Conservation (phyloP, 2,888 invertebrate species). For the Agrotis clavis region DNA sequence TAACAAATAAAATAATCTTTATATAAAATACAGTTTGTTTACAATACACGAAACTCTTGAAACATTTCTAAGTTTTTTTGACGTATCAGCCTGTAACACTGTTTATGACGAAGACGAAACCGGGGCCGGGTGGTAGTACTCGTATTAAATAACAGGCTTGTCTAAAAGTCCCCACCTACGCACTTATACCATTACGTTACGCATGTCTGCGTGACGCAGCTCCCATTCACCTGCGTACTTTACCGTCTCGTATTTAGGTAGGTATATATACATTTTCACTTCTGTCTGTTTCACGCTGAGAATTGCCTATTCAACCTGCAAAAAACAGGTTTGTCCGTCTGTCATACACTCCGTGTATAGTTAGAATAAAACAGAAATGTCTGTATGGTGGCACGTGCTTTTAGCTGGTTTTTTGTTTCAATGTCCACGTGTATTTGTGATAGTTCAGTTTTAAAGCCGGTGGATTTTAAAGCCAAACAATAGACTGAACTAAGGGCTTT, state of each 20-base stretch:
- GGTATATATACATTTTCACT: constrained; percentile 11
- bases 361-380: constrained; percentile 5
- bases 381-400: not conserved
- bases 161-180: not conserved
- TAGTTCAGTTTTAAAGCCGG: not conserved
- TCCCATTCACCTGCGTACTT: not conserved
- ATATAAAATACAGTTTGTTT: too few relatives aligned
- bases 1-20: too few relatives aligned
- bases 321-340: constrained; percentile 32
- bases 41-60: too few relatives aligned
- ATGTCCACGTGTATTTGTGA: not conserved
- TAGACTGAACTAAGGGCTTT: not conserved
- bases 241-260: not conserved
- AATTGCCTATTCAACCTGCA: constrained; percentile 20
- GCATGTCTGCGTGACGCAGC: constrained; percentile 12
- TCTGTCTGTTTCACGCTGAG: constrained; percentile 19
- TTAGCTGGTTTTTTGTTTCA: not conserved
- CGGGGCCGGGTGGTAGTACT: not conserved
- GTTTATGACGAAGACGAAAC: not conserved
- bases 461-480: not conserved
- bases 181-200: not conserved
- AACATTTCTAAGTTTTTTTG: too few relatives aligned
- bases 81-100: too few relatives aligned
- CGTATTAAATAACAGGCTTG: not conserved
- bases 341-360: constrained; percentile 6